Evolutionary conservation across 2,797 vertebrate species (phyloP).

Genomic region (Decapterus maruadsi): DNA sequence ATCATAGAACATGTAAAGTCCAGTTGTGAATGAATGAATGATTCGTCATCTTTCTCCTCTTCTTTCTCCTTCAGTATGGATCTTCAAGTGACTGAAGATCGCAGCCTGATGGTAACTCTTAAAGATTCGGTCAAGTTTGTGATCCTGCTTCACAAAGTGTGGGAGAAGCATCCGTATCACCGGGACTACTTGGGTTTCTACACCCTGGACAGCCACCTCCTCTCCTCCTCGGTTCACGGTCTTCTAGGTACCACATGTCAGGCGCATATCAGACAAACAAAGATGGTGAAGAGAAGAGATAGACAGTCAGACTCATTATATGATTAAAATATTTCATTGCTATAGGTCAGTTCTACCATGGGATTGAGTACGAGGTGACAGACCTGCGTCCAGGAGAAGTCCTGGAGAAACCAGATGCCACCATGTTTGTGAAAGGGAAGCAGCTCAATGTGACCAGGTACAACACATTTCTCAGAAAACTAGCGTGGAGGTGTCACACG

Average conservation of each 20-base stretch:
- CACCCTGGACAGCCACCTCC: conserved; percentile 87
- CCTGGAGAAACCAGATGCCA: conserved; percentile 91
- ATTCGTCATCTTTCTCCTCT: not conserved
- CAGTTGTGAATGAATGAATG: not conserved
- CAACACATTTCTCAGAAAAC: not conserved
- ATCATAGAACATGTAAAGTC: not conserved
- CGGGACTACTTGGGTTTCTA: conserved; percentile 94
- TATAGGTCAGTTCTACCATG: conserved; percentile 92
- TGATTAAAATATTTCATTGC: not conserved
- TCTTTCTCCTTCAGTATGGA: conserved; percentile 86
- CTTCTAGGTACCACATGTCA: conserved; percentile 89
- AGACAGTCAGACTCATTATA: not conserved
- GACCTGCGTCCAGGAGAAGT: conserved; percentile 85
- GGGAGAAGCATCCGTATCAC: conserved; percentile 89
- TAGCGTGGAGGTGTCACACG: not conserved
- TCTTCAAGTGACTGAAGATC: conserved; percentile 86
- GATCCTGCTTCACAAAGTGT: conserved; percentile 90
- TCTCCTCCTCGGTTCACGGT: conserved; percentile 90
- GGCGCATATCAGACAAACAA: not conserved
- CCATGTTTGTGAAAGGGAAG: conserved; percentile 91
- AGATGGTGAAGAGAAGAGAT: not conserved
- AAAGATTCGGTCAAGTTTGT: conserved; percentile 89
- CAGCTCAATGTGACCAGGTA: conserved; percentile 92
- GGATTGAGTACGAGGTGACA: conserved; percentile 88
- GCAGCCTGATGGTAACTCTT: conserved; percentile 87